Conservation (phyloP, 1,140 invertebrate species). For the Archivesica marissinica region DNA sequence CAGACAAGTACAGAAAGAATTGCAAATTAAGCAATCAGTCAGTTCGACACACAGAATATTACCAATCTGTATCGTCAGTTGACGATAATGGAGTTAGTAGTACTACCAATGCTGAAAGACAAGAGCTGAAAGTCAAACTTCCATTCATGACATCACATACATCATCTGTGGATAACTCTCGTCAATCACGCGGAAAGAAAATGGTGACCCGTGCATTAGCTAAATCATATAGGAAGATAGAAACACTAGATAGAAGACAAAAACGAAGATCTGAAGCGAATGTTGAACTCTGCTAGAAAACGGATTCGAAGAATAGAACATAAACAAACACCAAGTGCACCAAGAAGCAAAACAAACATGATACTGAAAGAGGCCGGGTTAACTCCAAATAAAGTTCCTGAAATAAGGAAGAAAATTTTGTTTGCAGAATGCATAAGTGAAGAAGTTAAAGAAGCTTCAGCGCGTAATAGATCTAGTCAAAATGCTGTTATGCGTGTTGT, state of each 20-base stretch:
- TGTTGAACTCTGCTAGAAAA: conserved; percentile 7
- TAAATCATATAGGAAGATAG: not conserved
- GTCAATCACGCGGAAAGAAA: conserved; percentile 12
- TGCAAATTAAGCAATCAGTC: no score
- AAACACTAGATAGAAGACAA: conserved; percentile 20
- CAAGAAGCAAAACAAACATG: conserved; percentile 17
- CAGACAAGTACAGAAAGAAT: conserved; percentile 20
- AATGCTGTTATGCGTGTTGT: not conserved
- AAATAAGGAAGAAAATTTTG: conserved; percentile 16
- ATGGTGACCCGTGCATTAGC: conserved; percentile 16
- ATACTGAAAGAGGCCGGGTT: not conserved
- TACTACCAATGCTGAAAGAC: not conserved
- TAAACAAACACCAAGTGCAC: not conserved
- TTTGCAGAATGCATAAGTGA: conserved; percentile 3
- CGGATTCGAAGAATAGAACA: not conserved
- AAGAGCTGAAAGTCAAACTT: not conserved
- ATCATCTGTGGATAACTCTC: not conserved
- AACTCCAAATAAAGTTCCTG: not conserved
- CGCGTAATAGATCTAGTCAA: not conserved
- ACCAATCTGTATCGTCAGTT: not conserved
- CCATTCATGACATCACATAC: not conserved
- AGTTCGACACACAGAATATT: not conserved
- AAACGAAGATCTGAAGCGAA: conserved; percentile 43
- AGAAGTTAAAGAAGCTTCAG: not conserved
- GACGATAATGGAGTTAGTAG: not conserved